Evolutionary conservation across 2,113 vertebrate species (phyloP).

Genomic region (Pontoporia blainvillei): DNA sequence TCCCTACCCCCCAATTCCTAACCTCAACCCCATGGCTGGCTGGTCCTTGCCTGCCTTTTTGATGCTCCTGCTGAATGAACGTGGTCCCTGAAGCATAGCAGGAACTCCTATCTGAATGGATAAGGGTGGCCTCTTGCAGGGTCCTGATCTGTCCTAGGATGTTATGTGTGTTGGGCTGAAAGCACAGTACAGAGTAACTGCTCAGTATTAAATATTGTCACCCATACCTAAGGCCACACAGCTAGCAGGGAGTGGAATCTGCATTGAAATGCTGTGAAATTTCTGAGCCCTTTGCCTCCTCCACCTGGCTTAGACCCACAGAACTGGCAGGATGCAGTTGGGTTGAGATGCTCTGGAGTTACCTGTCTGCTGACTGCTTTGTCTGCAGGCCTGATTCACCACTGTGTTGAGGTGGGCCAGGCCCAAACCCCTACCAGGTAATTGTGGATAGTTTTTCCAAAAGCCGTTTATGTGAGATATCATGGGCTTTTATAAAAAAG

Average conservation of each 20-base stretch:
- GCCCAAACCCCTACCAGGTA: background rate
- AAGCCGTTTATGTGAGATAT: background rate
- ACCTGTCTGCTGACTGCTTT: background rate
- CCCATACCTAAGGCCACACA: background rate
- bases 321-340: background rate
- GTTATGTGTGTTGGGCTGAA: background rate
- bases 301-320: background rate
- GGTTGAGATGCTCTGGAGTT: background rate
- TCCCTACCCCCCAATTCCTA: background rate
- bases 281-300: background rate
- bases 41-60: background rate
- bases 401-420: background rate
- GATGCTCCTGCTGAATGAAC: background rate
- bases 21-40: background rate
- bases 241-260: background rate
- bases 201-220: background rate
- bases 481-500: background rate
- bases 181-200: background rate
- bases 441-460: background rate
- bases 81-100: background rate
- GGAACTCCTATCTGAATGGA: background rate
- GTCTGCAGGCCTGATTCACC: background rate
- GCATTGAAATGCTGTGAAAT: background rate
- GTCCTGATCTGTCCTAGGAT: background rate
- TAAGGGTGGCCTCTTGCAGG: background rate